A percentile compares a stretch with the other conserved stretches of the same genome.
Evolutionary conservation across 2,888 invertebrate species (phyloP).

Genomic region (Dolomedes plantarius): DNA sequence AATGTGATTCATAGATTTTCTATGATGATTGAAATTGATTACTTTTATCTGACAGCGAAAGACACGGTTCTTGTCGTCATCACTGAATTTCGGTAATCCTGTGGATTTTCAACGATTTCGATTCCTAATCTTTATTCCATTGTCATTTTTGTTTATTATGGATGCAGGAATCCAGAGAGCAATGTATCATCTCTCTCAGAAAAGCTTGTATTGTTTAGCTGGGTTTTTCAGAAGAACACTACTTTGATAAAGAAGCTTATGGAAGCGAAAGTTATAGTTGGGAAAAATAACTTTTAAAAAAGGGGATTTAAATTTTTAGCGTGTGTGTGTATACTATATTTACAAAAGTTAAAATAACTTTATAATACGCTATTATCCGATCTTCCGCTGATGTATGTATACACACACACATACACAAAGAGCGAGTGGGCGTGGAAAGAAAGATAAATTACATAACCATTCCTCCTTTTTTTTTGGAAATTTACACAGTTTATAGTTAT

Average conservation of each 20-base stretch:
- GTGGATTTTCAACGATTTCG: neutral
- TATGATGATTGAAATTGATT: constrained; percentile 7
- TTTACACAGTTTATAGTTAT: too few relatives aligned
- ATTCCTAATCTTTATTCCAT: constrained; percentile 9
- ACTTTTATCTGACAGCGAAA: neutral
- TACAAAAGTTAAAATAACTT: too few relatives aligned
- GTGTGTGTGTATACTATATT: too few relatives aligned
- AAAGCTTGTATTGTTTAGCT: neutral
- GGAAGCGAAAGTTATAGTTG: too few relatives aligned
- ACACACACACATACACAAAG: too few relatives aligned
- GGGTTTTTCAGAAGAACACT: neutral
- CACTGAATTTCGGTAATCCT: constrained; percentile 5
- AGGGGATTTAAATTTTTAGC: too few relatives aligned
- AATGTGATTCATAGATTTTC: constrained; percentile 14
- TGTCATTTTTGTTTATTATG: neutral
- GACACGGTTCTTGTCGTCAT: neutral
- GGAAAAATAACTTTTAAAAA: too few relatives aligned
- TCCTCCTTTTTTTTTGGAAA: too few relatives aligned
- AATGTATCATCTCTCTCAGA: neutral
- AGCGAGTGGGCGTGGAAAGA: too few relatives aligned
- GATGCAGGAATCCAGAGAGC: neutral
- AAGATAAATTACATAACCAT: too few relatives aligned
- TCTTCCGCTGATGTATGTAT: too few relatives aligned
- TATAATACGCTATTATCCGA: too few relatives aligned
- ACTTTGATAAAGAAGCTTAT: neutral